A percentile compares a stretch with the other conserved stretches of the same genome.
Conservation (phyloP, 2,113 vertebrate genomes). For the Chelonoidis abingdonii region DNA sequence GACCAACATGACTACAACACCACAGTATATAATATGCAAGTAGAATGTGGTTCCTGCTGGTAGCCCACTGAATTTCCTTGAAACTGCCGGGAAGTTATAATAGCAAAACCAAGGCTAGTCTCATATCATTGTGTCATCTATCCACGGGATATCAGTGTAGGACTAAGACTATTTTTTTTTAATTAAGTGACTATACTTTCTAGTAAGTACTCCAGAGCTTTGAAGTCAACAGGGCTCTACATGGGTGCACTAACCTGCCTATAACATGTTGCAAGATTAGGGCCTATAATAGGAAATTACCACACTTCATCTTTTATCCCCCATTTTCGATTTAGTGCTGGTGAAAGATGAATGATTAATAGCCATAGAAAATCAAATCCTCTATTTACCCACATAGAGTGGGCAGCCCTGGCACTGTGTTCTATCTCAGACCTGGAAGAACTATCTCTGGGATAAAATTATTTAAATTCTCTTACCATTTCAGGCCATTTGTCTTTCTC, state of each 20-base stretch:
- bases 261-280: not conserved
- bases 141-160: not conserved
- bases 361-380: not conserved
- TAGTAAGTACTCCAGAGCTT: conserved; percentile 3
- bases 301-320: not conserved
- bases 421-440: not conserved
- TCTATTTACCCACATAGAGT: not conserved
- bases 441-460: not conserved
- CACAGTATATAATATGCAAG: not conserved
- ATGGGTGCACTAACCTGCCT: not conserved
- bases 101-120: conserved; percentile 46
- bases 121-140: conserved; percentile 39
- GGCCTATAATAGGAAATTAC: not conserved
- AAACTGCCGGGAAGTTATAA: conserved; percentile 17
- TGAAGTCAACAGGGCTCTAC: not conserved
- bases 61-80: not conserved
- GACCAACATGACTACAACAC: not conserved
- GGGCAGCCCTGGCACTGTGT: not conserved
- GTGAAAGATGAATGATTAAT: not conserved
- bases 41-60: not conserved
- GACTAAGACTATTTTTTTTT: fast-evolving
- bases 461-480: not conserved
- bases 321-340: not conserved
- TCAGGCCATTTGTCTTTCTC: not conserved
- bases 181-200: not conserved